Base-by-base conservation (phyloP, 2,888 invertebrate genomes). In the Acrobasis consociella region DNA sequence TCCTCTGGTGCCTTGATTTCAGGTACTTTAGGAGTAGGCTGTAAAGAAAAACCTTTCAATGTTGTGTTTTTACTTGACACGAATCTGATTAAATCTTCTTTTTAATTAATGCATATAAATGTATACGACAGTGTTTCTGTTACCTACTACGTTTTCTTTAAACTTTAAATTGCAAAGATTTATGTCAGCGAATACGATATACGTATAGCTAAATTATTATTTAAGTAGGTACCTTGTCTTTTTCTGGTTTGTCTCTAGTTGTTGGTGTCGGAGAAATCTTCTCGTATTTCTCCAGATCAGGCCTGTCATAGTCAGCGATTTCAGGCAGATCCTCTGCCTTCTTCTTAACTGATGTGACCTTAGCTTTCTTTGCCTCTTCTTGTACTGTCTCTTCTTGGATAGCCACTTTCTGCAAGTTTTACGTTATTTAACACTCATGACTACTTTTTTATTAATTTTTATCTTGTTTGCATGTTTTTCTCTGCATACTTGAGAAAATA, bases 241-340 rank as follows among this genome's bases (percentile, higher is more conserved):
- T 93, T 76, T 87, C 93, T 77, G 88, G 92, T 79, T 87, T 94
- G 49, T 86, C 93, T 65, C 87, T 91, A 2, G 83, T 89, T 62
- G 93, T 89, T 11, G 92, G 93, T 53, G 89, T 93, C 49, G 93
- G 93, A 9, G 93, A 91, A 1, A 91, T 88, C 68, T 93, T 93
- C 81, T 95, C 95, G 73, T 94, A 96, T 83, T 94, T 94, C 77
- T 96, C 96, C 64, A 96, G 91, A 2, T 94, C 95, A 2, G 96
- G 95, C 70, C 96, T 94, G 42, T 96, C 96, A 76, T 97, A 97
- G 81, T 97, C 96, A 10, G 95, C 94, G 61, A 94, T 92, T 84
- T 94, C 94, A 3, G 94, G 94, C 38, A 94, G 81, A 17, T 94
- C 94, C 72, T 94, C 93, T 9, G 92, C 93, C 84, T 93, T 94